Base-by-base conservation (phyloP, 2,797 vertebrate genomes). In the Podarcis siculus region DNA sequence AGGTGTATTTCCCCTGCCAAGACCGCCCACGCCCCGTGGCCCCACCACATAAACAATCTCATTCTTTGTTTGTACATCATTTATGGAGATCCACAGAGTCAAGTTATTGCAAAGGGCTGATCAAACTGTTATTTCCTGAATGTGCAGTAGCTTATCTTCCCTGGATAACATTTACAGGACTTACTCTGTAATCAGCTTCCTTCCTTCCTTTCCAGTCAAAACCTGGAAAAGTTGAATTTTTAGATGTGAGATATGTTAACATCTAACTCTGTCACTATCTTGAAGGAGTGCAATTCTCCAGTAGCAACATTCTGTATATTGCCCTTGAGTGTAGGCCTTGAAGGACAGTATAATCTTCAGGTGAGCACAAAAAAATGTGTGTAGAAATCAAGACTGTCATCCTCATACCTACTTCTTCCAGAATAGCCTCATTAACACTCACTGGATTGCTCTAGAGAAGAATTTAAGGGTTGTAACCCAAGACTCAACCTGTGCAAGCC, bases 101-200 rank as follows among this genome's bases (percentile, higher is more conserved):
- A 88, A 93, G 67, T 97, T 96, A 96, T 96, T 97, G 96, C 95
- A 93, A 94, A 92, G 94, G 90, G 94, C 95, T 96, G 92, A 93
- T 92, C 87, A 19, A 91, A 71, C 37, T 82, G 90, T 88, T 86
- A 78, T 45, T 5, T 91, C 89, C 91, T 79, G 86, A 45, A 39
- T 78, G 61, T 0, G 3, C 93, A 94, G 93, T 91, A 91, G 92
- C 85, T 90, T 27, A 27, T 66, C 81, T 2, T 30, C 76, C 73
- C 95, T 89, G 72, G 0, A 32, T 85, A 90, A 72, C 86, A 90
- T 86, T 76, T 87, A 39, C 37, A n/a, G 10, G 45, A 78, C 5
- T 90, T 89, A 35, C n/a, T 55, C 49, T 13, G 8, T 4, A 23
- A 71, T 2, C 72, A 79, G 0, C 49, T 39, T 69, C 32, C 5